Evolutionary conservation across 2,888 invertebrate genomes (phyloP).

Genomic region (Tetranychus piercei): DNA sequence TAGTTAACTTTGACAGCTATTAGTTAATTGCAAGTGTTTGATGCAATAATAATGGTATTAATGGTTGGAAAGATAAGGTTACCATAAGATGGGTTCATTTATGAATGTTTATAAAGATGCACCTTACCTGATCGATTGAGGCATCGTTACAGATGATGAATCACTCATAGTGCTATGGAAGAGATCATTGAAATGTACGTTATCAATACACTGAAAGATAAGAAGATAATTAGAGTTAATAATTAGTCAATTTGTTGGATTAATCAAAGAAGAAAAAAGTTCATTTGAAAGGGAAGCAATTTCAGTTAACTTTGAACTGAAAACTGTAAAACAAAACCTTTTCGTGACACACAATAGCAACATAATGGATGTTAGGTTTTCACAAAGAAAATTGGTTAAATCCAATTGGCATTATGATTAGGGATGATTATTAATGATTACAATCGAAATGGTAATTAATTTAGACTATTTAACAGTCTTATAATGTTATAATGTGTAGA

Average conservation of each 20-base stretch:
- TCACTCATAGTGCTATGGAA: conserved; percentile 52
- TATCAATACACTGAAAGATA: conserved; percentile 54
- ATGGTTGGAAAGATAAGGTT: neutral
- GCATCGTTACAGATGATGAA: conserved; percentile 53
- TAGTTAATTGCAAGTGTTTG: too few relatives aligned
- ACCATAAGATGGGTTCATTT: neutral
- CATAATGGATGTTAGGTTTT: too few relatives aligned
- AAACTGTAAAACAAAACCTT: too few relatives aligned
- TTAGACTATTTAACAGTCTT: too few relatives aligned
- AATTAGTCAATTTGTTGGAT: neutral
- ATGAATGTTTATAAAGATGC: neutral
- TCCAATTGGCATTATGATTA: too few relatives aligned
- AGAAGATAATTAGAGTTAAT: neutral
- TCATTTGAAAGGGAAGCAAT: neutral
- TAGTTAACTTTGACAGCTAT: too few relatives aligned
- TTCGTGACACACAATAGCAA: too few relatives aligned
- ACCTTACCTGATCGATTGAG: conserved; percentile 45
- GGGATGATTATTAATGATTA: too few relatives aligned
- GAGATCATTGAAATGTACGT: conserved; percentile 69
- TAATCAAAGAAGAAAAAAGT: neutral
- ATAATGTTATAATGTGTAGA: too few relatives aligned
- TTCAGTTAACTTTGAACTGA: neutral
- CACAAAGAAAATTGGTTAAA: too few relatives aligned
- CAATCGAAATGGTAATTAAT: too few relatives aligned
- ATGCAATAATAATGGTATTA: too few relatives aligned